Conservation (phyloP, 2,888 invertebrate species). For the Dexiosoma caninum region DNA sequence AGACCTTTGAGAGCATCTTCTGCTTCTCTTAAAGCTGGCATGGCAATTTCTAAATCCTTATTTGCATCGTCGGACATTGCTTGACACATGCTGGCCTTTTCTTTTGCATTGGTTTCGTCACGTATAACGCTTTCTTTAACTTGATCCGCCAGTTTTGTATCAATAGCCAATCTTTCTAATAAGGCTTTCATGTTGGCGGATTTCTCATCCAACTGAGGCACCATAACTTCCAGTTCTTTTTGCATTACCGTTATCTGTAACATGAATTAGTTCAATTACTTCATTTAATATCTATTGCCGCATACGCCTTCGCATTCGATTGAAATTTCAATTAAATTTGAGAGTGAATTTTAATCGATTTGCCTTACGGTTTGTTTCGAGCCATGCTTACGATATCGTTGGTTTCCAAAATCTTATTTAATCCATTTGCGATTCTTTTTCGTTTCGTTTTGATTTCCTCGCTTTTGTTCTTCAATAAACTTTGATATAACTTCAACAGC, state of each 20-base stretch:
- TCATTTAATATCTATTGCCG: too few relatives aligned
- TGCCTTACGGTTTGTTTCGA: not conserved
- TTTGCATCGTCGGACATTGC: conserved; percentile 91
- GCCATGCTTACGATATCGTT: conserved; percentile 72
- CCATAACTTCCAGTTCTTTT: conserved; percentile 87
- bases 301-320: too few relatives aligned
- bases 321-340: not conserved
- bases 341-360: too few relatives aligned
- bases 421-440: conserved; percentile 86
- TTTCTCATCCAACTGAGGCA: conserved; percentile 88
- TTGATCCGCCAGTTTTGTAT: conserved; percentile 89
- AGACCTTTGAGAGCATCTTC: conserved; percentile 89
- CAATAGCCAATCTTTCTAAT: conserved; percentile 86
- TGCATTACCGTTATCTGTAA: conserved; percentile 89
- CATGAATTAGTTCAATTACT: not conserved
- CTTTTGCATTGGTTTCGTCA: conserved; percentile 90
- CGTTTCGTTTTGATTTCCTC: conserved; percentile 82
- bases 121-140: conserved; percentile 87
- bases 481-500: conserved; percentile 87
- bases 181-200: conserved; percentile 86
- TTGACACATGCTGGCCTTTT: conserved; percentile 90
- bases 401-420: conserved; percentile 79
- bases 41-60: conserved; percentile 90
- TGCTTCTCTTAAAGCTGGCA: conserved; percentile 91
- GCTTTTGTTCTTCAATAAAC: conserved; percentile 84